Percentiles rank a stretch among this genome's conserved stretches.
phyloP scores from a whole-genome alignment of 1,140 invertebrate species.

The Euwallacea similis region DNA sequence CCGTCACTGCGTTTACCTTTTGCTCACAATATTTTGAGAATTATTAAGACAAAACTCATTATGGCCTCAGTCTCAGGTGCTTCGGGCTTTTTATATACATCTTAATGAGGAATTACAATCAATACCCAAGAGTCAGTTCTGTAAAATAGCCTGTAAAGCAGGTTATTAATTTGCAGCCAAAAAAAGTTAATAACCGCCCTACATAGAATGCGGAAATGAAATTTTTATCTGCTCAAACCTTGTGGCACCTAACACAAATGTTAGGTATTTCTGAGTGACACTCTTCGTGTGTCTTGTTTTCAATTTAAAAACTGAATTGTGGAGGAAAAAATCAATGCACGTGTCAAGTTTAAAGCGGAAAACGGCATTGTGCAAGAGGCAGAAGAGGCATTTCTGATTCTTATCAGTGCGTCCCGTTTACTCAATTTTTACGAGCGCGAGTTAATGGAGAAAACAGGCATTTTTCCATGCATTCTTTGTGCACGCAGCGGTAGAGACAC shows the following conservation, averaged over 20 bases:
- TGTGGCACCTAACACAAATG: slow-evolving; percentile 44
- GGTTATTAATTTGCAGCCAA: too few relatives aligned
- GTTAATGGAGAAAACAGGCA: too few relatives aligned
- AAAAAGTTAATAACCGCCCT: not conserved
- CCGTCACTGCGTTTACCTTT: too few relatives aligned
- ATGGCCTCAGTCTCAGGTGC: too few relatives aligned
- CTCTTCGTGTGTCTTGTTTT: slow-evolving; percentile 48
- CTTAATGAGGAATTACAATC: too few relatives aligned
- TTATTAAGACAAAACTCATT: too few relatives aligned
- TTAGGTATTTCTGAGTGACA: slow-evolving; percentile 45
- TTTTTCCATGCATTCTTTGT: too few relatives aligned
- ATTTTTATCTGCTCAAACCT: slow-evolving; percentile 49
- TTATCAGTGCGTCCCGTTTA: slow-evolving; percentile 16
- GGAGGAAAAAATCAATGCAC: slow-evolving; percentile 41
- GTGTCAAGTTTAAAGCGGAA: slow-evolving; percentile 43
- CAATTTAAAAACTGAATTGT: slow-evolving; percentile 44
- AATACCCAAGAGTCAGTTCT: too few relatives aligned
- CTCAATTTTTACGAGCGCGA: not conserved
- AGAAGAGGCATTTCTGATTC: slow-evolving; percentile 21
- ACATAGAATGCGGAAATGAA: slow-evolving; percentile 49
- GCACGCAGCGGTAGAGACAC: too few relatives aligned
- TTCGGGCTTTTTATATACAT: too few relatives aligned
- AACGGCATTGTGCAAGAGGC: slow-evolving; percentile 25
- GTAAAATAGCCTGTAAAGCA: too few relatives aligned
- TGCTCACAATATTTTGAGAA: too few relatives aligned